A percentile compares a stretch with the other conserved stretches of the same genome.
Evolutionary conservation across 2,797 vertebrate species (phyloP).

Genomic region (Podarcis siculus): DNA sequence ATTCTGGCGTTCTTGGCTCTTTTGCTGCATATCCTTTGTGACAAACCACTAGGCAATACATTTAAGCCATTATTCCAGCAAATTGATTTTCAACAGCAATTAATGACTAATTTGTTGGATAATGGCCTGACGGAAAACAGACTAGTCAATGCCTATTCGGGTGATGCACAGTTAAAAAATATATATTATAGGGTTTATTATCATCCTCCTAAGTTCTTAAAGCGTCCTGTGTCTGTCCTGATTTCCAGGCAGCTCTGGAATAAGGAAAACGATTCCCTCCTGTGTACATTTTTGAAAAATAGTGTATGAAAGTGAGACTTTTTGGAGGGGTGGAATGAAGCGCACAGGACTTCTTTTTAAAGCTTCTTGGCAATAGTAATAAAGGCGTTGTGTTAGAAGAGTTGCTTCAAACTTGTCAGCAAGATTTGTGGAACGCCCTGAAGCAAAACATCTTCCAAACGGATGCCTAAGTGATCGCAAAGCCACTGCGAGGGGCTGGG

Average conservation of each 20-base stretch:
- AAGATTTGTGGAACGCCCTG: background rate
- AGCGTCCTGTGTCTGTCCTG: background rate
- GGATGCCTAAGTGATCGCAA: background rate
- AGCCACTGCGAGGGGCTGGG: background rate
- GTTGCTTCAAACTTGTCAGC: background rate
- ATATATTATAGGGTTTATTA: conserved; percentile 4
- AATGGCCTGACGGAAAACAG: conserved; percentile 52
- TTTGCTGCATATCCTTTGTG: conserved; percentile 27
- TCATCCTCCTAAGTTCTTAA: conserved; percentile 12
- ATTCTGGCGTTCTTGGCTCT: conserved; percentile 50
- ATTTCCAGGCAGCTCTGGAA: background rate
- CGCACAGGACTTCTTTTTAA: background rate
- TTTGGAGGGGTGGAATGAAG: background rate
- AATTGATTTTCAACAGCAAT: conserved; percentile 61
- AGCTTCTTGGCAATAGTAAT: rapidly evolving
- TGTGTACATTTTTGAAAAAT: background rate
- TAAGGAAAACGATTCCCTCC: background rate
- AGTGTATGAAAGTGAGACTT: background rate
- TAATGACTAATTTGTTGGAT: conserved; percentile 57
- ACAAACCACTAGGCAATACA: conserved; percentile 31
- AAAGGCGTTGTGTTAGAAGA: conserved; percentile 14
- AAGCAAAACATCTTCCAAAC: background rate
- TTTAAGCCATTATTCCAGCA: conserved; percentile 53
- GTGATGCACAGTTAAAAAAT: conserved; percentile 3
- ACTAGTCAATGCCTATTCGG: background rate